Conservation (phyloP, 2,888 invertebrate genomes). For the Zootermopsis nevadensis region DNA sequence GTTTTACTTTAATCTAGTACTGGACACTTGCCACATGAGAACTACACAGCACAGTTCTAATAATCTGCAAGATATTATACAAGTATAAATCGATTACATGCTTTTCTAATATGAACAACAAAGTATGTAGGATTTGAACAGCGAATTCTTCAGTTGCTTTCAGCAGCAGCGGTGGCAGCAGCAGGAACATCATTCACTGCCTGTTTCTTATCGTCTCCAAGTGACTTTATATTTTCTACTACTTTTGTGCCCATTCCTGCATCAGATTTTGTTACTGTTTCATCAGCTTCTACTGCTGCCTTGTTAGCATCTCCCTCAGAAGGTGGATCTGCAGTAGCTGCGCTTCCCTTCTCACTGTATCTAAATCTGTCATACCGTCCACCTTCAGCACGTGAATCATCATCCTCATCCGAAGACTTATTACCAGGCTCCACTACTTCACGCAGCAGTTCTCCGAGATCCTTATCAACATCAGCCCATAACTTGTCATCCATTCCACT, state of each 20-base stretch:
- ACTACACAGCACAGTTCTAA: background rate
- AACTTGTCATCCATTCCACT: conserved; percentile 72
- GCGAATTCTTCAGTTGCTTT: background rate
- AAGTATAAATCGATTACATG: background rate
- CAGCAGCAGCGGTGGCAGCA: conserved; percentile 8
- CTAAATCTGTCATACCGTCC: conserved; percentile 73
- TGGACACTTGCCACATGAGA: background rate
- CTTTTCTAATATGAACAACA: background rate
- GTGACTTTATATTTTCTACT: background rate
- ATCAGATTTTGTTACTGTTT: conserved; percentile 26
- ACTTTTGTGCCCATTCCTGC: conserved; percentile 23
- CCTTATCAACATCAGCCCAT: conserved; percentile 86
- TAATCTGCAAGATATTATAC: background rate
- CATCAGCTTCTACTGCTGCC: conserved; percentile 34
- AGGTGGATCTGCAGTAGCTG: conserved; percentile 27
- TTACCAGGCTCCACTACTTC: conserved; percentile 63
- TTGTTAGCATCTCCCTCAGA: conserved; percentile 38
- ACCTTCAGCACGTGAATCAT: conserved; percentile 69
- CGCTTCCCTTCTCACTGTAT: conserved; percentile 71
- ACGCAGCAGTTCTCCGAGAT: conserved; percentile 79
- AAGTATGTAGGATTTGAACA: background rate
- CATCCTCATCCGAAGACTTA: conserved; percentile 74
- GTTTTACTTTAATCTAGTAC: background rate
- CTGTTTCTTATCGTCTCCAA: conserved; percentile 23
- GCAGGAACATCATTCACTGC: conserved; percentile 15